Evolutionary conservation across 2,113 vertebrate genomes (phyloP).

Genomic region (Prionailurus bengalensis): DNA sequence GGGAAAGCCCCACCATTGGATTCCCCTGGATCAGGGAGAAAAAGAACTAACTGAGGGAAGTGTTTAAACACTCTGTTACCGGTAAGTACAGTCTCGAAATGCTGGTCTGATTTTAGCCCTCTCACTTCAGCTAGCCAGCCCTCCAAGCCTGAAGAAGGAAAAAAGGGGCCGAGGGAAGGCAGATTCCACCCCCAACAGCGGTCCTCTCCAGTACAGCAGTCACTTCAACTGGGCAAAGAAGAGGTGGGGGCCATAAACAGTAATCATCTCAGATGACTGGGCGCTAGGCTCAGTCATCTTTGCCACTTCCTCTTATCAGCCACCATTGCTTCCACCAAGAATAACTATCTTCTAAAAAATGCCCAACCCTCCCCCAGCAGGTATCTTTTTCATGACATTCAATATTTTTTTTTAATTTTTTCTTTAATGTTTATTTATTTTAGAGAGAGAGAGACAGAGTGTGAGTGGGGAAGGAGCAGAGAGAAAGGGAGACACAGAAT

Average conservation of each 20-base stretch:
- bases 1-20: neutral
- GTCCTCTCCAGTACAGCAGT: neutral
- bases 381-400: neutral
- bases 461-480: too few species aligned
- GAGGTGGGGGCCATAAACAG: neutral
- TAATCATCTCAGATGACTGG: neutral
- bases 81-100: neutral
- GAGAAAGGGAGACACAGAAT: too few species aligned
- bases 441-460: too few species aligned
- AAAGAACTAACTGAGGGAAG: neutral
- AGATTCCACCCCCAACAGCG: neutral
- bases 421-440: neutral
- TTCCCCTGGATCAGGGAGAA: neutral
- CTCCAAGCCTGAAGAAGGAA: neutral
- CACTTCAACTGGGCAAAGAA: neutral
- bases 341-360: conserved; percentile 31
- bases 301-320: neutral
- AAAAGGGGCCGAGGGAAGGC: neutral
- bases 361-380: neutral
- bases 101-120: neutral
- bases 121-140: neutral
- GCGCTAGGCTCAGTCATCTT: neutral
- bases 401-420: conserved; percentile 21
- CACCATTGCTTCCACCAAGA: neutral
- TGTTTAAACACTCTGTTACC: neutral